Evolutionary conservation across 2,888 invertebrate genomes (phyloP).

Genomic region (Nomada goodeniana): DNA sequence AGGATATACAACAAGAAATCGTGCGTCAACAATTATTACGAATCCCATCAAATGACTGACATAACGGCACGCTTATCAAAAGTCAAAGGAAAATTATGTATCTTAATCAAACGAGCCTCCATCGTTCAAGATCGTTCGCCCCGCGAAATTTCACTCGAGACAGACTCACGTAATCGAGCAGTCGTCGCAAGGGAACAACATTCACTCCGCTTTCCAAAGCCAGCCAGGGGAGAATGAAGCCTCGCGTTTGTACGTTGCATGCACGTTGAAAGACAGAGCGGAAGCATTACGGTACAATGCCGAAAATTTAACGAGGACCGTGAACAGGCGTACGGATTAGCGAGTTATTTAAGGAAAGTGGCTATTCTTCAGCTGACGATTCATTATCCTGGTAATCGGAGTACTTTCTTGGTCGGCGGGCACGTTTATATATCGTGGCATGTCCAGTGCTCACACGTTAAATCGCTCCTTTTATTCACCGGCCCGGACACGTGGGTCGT

Average conservation of each 20-base stretch:
- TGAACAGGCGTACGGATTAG: conserved; percentile 51
- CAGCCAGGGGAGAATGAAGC: neutral
- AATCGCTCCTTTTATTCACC: conserved; percentile 76
- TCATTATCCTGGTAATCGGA: conserved; percentile 76
- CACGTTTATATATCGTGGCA: conserved; percentile 72
- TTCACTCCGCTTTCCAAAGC: neutral
- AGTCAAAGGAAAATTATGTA: no score
- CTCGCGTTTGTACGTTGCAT: conserved; percentile 24
- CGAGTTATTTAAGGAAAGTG: conserved; percentile 66
- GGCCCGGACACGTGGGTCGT: conserved; percentile 66
- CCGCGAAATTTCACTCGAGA: neutral
- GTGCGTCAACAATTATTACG: no score
- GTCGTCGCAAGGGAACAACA: neutral
- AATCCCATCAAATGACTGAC: no score
- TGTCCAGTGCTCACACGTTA: conserved; percentile 69
- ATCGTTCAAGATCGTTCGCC: no score
- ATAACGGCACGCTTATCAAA: no score
- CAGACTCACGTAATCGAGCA: conserved; percentile 13
- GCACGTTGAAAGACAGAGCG: conserved; percentile 36
- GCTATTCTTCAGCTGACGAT: conserved; percentile 73
- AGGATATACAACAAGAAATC: no score
- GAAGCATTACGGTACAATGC: conserved; percentile 33
- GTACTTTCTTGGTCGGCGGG: conserved; percentile 60
- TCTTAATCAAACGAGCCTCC: no score
- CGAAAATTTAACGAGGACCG: conserved; percentile 56